Evolutionary conservation across 2,797 vertebrate species (phyloP).

Genomic region (Knipowitschia caucasica): DNA sequence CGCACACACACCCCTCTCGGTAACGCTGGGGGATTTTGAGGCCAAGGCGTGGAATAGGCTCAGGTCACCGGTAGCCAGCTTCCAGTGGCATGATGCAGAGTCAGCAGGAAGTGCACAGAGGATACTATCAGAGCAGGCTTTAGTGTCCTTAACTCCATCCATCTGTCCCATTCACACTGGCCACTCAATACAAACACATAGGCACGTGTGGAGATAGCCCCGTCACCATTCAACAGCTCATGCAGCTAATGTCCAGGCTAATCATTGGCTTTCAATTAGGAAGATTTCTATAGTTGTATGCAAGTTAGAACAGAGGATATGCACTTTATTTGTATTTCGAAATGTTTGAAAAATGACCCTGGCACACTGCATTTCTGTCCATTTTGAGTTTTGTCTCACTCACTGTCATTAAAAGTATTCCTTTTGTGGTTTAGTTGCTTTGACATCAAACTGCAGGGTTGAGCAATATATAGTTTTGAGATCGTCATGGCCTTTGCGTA

Average conservation of each 20-base stretch:
- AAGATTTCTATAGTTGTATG: too few relatives aligned
- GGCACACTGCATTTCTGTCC: too few relatives aligned
- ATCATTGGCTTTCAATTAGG: not conserved
- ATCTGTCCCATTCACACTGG: slow-evolving; percentile 25
- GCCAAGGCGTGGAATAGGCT: slow-evolving; percentile 70
- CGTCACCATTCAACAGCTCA: not conserved
- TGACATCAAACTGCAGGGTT: too few relatives aligned
- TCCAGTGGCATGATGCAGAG: slow-evolving; percentile 65
- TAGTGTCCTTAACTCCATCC: slow-evolving; percentile 52
- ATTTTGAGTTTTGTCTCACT: too few relatives aligned
- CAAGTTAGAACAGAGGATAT: too few relatives aligned
- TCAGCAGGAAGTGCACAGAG: slow-evolving; percentile 62
- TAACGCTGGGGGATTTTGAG: slow-evolving; percentile 62
- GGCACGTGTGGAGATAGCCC: slow-evolving; percentile 9
- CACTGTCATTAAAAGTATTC: too few relatives aligned
- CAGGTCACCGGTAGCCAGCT: slow-evolving; percentile 63
- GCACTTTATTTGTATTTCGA: too few relatives aligned
- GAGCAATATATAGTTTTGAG: too few relatives aligned
- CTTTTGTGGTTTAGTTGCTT: too few relatives aligned
- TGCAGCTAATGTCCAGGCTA: not conserved
- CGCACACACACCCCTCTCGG: slow-evolving; percentile 14
- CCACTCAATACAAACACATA: slow-evolving; percentile 11
- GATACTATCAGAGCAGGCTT: slow-evolving; percentile 59
- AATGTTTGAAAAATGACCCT: not conserved
- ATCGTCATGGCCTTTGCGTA: too few relatives aligned